Percentiles rank a stretch among this genome's conserved stretches.
These are phyloP conservation scores for Myzus persicae DNA, from an alignment of 1,140 invertebrate species.

Conservation along the genomic window DNA sequence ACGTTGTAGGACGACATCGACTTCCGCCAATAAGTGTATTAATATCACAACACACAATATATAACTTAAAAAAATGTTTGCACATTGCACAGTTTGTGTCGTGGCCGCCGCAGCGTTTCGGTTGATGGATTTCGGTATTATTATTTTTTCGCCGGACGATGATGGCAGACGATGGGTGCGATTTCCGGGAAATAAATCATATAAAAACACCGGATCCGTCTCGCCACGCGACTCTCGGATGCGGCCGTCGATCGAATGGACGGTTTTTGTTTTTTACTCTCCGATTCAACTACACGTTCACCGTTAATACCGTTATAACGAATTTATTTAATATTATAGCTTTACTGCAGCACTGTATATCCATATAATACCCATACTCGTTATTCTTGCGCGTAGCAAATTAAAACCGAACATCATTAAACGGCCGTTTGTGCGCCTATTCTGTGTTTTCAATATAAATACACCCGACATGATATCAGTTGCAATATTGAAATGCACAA, in stretches of 20 bases:
- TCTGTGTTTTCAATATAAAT: no score
- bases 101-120: not conserved
- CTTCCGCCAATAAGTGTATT: no score
- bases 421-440: not conserved
- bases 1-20: no score
- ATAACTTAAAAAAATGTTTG: not conserved
- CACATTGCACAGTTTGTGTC: not conserved
- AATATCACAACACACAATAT: no score
- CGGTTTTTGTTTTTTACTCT: not conserved
- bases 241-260: not conserved
- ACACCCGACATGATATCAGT: no score
- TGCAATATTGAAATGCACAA: no score
- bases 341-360: no score
- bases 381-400: not conserved
- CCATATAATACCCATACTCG: no score
- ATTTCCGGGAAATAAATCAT: constrained; percentile 46
- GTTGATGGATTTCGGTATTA: constrained; percentile 14
- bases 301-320: not conserved
- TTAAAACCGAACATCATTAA: not conserved
- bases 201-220: constrained; percentile 10
- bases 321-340: not conserved
- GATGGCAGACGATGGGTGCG: not conserved
- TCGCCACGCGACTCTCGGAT: constrained; percentile 10
- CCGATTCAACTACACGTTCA: not conserved
- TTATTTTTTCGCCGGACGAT: not conserved